phyloP scores from a whole-genome alignment of 1,140 invertebrate species.

The Meloidogyne hapla region DNA sequence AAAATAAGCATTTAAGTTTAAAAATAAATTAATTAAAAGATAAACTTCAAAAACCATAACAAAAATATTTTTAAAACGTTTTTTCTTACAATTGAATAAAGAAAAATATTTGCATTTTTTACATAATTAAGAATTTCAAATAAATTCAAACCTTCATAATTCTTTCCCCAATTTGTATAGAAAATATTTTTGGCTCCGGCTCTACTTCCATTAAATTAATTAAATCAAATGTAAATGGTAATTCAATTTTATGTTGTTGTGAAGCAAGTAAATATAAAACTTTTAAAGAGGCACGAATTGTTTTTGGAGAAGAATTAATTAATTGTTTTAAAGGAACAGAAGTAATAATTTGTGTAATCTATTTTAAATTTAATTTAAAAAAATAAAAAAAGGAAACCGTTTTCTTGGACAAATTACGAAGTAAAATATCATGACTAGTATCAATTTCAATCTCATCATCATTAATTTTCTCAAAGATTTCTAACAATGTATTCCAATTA shows the following conservation, averaged over 20 bases:
- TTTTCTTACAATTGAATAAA: too few relatives aligned
- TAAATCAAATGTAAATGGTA: constrained; percentile 14
- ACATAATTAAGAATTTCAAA: neutral
- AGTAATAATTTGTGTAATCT: neutral
- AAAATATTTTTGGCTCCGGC: neutral
- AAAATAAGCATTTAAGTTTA: too few relatives aligned
- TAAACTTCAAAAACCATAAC: too few relatives aligned
- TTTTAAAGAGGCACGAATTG: neutral
- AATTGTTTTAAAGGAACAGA: neutral
- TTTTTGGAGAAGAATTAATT: neutral
- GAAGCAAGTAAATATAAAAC: constrained; percentile 7
- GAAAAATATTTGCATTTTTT: too few relatives aligned
- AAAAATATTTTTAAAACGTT: too few relatives aligned
- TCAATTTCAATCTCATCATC: neutral
- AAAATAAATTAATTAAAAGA: too few relatives aligned
- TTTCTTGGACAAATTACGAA: neutral
- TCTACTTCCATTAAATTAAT: constrained; percentile 17
- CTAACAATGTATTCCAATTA: neutral
- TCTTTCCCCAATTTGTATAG: constrained; percentile 14
- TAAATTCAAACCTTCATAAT: constrained; percentile 15
- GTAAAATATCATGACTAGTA: neutral
- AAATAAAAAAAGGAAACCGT: neutral
- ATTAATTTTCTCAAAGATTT: neutral
- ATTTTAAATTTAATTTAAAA: neutral
- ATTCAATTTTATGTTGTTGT: neutral